A percentile compares a stretch with the other conserved stretches of the same genome.
Evolutionary conservation across 2,113 vertebrate species (phyloP).

Genomic region (Nerophis lumbriciformis): DNA sequence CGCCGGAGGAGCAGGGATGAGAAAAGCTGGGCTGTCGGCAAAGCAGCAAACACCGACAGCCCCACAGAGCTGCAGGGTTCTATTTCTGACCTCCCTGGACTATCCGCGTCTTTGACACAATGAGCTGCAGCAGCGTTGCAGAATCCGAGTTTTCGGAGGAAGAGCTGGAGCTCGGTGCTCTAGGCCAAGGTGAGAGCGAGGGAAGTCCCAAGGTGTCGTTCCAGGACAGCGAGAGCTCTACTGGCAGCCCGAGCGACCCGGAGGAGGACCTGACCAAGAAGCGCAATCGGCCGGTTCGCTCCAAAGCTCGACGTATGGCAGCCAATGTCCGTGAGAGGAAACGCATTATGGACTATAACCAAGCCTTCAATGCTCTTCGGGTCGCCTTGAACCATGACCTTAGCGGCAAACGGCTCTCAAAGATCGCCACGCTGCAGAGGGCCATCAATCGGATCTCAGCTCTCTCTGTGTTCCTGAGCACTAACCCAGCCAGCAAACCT

Average conservation of each 20-base stretch:
- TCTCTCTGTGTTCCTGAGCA: constrained; percentile 80
- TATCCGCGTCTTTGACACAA: constrained; percentile 7
- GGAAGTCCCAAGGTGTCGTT: constrained; percentile 46
- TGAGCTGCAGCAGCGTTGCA: constrained; percentile 65
- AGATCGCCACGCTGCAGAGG: constrained; percentile 89
- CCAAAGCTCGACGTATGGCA: constrained; percentile 87
- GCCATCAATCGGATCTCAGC: constrained; percentile 89
- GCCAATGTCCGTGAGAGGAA: constrained; percentile 93
- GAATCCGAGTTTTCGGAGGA: constrained; percentile 68
- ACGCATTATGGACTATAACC: constrained; percentile 96
- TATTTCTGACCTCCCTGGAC: neutral
- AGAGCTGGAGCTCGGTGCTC: constrained; percentile 57
- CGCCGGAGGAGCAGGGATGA: constrained; percentile 45
- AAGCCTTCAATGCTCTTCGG: constrained; percentile 91
- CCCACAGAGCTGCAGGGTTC: constrained; percentile 20
- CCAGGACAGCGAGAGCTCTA: constrained; percentile 46
- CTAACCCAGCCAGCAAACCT: constrained; percentile 54
- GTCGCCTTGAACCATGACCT: constrained; percentile 85
- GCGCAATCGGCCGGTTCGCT: constrained; percentile 79
- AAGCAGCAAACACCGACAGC: constrained; percentile 50
- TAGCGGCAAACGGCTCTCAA: constrained; percentile 88
- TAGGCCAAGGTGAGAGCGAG: constrained; percentile 46
- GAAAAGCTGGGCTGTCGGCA: constrained; percentile 53
- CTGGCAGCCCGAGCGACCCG: constrained; percentile 40
- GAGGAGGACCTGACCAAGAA: constrained; percentile 69